A percentile compares a stretch with the other conserved stretches of the same genome.
Evolutionary conservation across 2,113 vertebrate species (phyloP).

Genomic region (Nothoprocta perdicaria): DNA sequence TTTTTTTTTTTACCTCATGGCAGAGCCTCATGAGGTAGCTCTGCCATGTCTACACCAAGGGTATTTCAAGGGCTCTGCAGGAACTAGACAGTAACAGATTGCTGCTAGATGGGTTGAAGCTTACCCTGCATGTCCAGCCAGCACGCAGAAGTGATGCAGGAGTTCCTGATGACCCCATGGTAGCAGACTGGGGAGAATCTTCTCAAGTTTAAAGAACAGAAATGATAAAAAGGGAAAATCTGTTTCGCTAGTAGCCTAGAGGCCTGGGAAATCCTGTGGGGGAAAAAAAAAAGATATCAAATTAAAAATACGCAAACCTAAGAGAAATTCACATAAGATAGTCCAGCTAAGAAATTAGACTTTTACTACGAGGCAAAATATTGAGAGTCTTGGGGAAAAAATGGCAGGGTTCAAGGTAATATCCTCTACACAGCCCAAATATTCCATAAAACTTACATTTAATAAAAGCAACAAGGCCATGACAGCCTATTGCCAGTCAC

Average conservation of each 20-base stretch:
- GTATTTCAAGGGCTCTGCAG: neutral
- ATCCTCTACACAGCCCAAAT: neutral
- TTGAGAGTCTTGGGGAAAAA: neutral
- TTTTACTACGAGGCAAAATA: neutral
- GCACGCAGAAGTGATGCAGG: neutral
- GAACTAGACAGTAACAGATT: neutral
- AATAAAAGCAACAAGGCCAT: neutral
- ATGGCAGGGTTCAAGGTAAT: neutral
- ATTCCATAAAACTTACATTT: neutral
- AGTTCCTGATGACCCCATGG: neutral
- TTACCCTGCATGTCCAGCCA: neutral
- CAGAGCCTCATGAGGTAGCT: too few species aligned
- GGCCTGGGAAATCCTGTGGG: neutral
- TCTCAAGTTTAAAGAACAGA: neutral
- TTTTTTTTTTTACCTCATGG: too few species aligned
- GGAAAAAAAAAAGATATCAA: neutral
- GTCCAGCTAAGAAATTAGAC: neutral
- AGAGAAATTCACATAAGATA: neutral
- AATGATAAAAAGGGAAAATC: neutral
- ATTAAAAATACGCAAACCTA: neutral
- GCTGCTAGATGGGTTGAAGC: neutral
- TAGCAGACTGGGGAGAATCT: neutral
- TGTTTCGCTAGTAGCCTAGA: neutral
- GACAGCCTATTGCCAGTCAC: neutral
- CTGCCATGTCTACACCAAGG: accelerated